Conservation (phyloP, 2,797 vertebrate species). For the Rhynchonycteris naso region DNA sequence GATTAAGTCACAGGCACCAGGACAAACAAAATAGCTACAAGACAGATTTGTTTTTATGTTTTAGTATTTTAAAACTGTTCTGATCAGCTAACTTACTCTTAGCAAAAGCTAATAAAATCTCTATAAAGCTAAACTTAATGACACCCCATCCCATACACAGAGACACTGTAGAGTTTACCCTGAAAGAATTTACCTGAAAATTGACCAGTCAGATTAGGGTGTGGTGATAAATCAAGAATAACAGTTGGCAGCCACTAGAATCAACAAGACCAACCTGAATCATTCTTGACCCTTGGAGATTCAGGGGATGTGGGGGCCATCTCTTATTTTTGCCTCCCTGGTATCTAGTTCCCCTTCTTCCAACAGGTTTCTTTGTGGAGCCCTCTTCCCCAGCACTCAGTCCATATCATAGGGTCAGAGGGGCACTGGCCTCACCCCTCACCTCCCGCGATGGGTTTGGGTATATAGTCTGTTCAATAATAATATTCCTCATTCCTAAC, state of each 20-base stretch:
- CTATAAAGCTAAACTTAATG: neutral
- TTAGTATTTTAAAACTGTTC: neutral
- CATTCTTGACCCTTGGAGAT: neutral
- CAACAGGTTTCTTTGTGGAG: neutral
- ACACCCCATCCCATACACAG: neutral
- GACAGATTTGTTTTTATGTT: neutral
- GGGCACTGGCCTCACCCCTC: neutral
- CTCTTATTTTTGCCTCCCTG: neutral
- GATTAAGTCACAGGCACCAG: neutral
- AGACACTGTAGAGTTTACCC: neutral
- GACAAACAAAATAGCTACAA: neutral
- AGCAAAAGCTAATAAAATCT: neutral
- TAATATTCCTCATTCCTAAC: neutral
- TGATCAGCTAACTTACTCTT: neutral
- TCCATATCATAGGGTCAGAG: accelerated
- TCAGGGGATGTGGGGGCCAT: no score
- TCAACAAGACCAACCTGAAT: neutral
- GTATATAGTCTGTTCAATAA: neutral
- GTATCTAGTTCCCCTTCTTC: neutral
- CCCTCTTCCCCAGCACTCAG: neutral
- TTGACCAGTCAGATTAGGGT: neutral
- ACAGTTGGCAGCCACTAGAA: neutral
- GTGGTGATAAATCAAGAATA: neutral
- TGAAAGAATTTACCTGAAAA: neutral
- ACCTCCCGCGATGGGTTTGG: no score